Evolutionary conservation across 2,888 invertebrate genomes (phyloP), one percentile per base, ranked within the genome.

Genomic region (Drosophila sordidula): DNA sequence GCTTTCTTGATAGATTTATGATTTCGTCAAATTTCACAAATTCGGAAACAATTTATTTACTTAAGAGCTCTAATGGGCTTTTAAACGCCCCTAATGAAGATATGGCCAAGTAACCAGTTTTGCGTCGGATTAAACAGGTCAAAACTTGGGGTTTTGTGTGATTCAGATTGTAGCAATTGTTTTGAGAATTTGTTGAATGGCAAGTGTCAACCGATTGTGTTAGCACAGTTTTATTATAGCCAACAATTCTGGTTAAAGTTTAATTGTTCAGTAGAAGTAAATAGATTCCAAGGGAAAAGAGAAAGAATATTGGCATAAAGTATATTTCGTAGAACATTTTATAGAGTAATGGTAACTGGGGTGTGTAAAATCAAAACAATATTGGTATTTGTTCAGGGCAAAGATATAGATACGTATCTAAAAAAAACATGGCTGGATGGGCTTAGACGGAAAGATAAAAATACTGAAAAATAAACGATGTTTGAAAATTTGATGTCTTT

Each of bases 71-170:
- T 69, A 86, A 85, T 72, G 25, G 14, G 49, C 38, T 65, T 61
- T 65, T 86, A 76, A 79, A 64, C 42, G 61, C 8, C 49, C 11
- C 25, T 46, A 74, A 62, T 62, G 69, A 62, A 61, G 64, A 64
- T 74, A 64, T 69, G 61, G 18, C 12, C 34, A 2, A 25, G 45
- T 47, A 66, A 71, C 73, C 62, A 46, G 63, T 50, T 65, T 14
- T 34, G 6, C 2, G 34, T 54, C 50, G 32, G 55, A 38, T 59
- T 22, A 61, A 50, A 46, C 50, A 42, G 52, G 56, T 71, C 41
- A 41, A 52, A 41, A 12, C 14, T 12, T 42, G 0, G 2, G n/a
- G 9, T 18, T 18, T 45, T 29, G 4, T 22, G 5, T 56, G 42
- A n/a, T 34, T 56, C 11, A 25, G 6, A 41, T 74, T 51, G 58